A percentile compares a stretch with the other conserved stretches of the same genome.
These are phyloP conservation scores for Actinemys pallida DNA, from an alignment of 2,113 vertebrate genomes.

Conservation along the genomic window DNA sequence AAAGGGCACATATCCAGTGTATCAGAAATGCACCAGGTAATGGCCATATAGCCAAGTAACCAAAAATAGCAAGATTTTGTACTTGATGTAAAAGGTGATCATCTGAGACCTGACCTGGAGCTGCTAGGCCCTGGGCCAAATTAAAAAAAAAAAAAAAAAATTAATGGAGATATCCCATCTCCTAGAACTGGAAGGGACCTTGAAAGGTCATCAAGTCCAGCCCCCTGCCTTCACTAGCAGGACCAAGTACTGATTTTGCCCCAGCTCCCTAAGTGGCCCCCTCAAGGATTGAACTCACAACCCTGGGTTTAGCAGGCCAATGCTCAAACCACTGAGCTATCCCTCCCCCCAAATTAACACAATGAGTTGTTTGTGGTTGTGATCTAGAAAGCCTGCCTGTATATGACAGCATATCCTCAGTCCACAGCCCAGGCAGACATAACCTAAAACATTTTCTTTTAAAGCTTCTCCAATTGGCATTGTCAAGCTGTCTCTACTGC, in stretches of 20 bases:
- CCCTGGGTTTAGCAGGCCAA: too few relatives aligned
- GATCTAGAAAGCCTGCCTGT: neutral
- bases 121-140: neutral
- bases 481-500: neutral
- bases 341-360: neutral
- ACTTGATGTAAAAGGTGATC: constrained; percentile 18
- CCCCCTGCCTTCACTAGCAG: too few relatives aligned
- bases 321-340: too few relatives aligned
- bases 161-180: too few relatives aligned
- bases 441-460: constrained; percentile 2
- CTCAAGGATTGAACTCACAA: too few relatives aligned
- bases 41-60: neutral
- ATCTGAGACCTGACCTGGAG: neutral
- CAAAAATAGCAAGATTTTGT: neutral
- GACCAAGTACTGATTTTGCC: too few relatives aligned
- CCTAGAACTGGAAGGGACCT: too few relatives aligned
- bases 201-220: too few relatives aligned
- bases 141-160: neutral
- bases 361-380: neutral
- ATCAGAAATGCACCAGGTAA: constrained; percentile 1
- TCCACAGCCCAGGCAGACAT: neutral
- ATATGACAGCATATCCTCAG: neutral
- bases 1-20: neutral
- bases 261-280: too few relatives aligned
- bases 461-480: constrained; percentile 17